Evolutionary conservation across 2,797 vertebrate species (phyloP).

Genomic region (Siniperca obscura): DNA sequence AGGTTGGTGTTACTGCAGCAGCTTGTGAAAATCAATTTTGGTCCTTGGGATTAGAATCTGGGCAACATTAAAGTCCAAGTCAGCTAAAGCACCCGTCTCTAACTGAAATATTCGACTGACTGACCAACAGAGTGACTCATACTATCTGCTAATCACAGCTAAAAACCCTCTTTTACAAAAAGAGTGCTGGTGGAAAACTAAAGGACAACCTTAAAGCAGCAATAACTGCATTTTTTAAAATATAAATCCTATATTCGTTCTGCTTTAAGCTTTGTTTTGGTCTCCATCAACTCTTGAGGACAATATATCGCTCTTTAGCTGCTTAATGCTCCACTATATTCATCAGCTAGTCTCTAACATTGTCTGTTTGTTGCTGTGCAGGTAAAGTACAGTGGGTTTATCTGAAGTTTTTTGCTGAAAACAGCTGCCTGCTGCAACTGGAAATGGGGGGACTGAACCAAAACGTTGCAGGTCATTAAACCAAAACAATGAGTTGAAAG

Average conservation of each 20-base stretch:
- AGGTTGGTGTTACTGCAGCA: constrained; percentile 33
- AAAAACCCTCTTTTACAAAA: constrained; percentile 25
- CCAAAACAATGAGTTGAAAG: background rate
- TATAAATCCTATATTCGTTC: background rate
- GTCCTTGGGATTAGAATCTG: constrained; percentile 41
- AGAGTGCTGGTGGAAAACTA: constrained; percentile 25
- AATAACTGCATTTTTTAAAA: background rate
- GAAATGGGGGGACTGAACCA: background rate
- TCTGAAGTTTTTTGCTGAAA: background rate
- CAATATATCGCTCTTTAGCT: background rate
- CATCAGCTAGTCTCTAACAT: background rate
- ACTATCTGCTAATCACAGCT: constrained; percentile 22
- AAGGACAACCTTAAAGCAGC: background rate
- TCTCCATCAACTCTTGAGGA: background rate
- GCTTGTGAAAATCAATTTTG: constrained; percentile 48
- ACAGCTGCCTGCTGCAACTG: background rate
- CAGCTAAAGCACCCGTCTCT: constrained; percentile 17
- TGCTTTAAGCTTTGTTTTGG: constrained; percentile 19
- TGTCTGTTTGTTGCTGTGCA: background rate
- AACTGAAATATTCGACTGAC: constrained; percentile 2
- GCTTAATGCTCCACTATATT: background rate
- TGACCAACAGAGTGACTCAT: constrained; percentile 44
- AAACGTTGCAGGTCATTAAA: background rate
- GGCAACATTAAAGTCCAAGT: constrained; percentile 32
- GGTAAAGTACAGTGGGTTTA: background rate